These are phyloP conservation scores for Tamandua tetradactyla DNA, from an alignment of 2,797 vertebrate species.

Conservation along the genomic window DNA sequence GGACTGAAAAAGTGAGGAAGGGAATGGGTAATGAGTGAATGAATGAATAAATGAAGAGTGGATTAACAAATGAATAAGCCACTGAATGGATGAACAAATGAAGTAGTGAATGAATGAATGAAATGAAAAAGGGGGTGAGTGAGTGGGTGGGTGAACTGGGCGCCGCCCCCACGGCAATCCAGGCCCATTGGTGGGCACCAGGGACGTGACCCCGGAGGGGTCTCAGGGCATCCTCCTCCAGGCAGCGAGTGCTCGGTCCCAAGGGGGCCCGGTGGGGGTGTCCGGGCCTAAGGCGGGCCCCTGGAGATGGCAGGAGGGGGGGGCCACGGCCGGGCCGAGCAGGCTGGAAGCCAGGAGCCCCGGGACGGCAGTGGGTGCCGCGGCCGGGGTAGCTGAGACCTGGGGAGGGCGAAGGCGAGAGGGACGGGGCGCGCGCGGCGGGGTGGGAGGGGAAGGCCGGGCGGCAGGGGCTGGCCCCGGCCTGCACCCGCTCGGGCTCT, in stretches of 20 bases:
- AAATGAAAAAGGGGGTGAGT: too few species aligned
- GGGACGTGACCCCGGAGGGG: neutral
- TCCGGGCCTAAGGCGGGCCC: too few species aligned
- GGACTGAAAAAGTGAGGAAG: neutral
- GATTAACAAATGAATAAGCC: neutral
- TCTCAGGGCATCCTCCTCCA: neutral
- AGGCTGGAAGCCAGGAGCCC: too few species aligned
- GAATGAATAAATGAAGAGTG: neutral
- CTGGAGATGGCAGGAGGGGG: too few species aligned
- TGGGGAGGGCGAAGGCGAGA: neutral
- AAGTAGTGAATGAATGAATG: neutral
- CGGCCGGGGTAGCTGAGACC: neutral
- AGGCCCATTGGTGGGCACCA: neutral
- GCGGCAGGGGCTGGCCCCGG: neutral
- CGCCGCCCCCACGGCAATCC: neutral
- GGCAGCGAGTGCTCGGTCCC: neutral
- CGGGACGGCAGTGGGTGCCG: too few species aligned
- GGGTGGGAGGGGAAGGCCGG: neutral
- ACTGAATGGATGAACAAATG: neutral
- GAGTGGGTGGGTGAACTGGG: neutral
- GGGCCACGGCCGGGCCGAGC: too few species aligned
- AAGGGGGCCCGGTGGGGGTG: neutral
- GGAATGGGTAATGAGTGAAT: neutral
- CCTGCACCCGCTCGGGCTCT: constrained; percentile 63
- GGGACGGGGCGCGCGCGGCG: neutral